Percentiles rank a stretch among this genome's conserved stretches.
Evolutionary conservation across 2,888 invertebrate species (phyloP).

Genomic region (Metopia argyrocephala): DNA sequence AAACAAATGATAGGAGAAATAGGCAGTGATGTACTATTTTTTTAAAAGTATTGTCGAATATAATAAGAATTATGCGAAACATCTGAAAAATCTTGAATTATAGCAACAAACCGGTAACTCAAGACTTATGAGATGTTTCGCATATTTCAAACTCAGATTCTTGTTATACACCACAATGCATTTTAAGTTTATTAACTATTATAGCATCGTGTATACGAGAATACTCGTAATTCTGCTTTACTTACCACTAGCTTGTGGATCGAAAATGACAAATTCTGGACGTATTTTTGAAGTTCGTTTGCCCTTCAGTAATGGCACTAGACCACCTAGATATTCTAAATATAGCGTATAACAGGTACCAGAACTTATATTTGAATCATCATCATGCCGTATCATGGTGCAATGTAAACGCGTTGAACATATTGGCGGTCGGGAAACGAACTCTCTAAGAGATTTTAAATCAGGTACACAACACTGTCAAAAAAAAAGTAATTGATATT

Average conservation of each 20-base stretch:
- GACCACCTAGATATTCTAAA: conserved; percentile 96
- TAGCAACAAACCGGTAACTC: too few relatives aligned
- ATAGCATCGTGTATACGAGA: not conserved
- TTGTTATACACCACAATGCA: too few relatives aligned
- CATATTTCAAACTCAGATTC: too few relatives aligned
- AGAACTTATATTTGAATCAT: conserved; percentile 84
- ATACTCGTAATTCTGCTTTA: not conserved
- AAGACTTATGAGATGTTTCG: too few relatives aligned
- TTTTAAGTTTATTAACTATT: not conserved
- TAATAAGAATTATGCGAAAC: too few relatives aligned
- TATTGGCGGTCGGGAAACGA: conserved; percentile 94
- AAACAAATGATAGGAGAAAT: too few relatives aligned
- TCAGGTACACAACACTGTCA: conserved; percentile 99
- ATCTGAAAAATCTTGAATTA: too few relatives aligned
- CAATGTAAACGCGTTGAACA: conserved; percentile 94
- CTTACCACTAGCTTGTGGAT: conserved; percentile 90
- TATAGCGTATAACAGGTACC: conserved; percentile 93
- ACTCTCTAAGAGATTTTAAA: conserved; percentile 90
- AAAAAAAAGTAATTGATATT: conserved; percentile 30
- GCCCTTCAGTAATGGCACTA: conserved; percentile 97
- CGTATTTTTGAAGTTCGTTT: conserved; percentile 97
- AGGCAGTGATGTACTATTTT: not conserved
- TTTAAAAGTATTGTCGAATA: too few relatives aligned
- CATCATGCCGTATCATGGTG: conserved; percentile 96
- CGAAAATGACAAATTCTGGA: conserved; percentile 98